Evolutionary conservation across 2,888 invertebrate species (phyloP).

Genomic region (Trichopria drosophilae): DNA sequence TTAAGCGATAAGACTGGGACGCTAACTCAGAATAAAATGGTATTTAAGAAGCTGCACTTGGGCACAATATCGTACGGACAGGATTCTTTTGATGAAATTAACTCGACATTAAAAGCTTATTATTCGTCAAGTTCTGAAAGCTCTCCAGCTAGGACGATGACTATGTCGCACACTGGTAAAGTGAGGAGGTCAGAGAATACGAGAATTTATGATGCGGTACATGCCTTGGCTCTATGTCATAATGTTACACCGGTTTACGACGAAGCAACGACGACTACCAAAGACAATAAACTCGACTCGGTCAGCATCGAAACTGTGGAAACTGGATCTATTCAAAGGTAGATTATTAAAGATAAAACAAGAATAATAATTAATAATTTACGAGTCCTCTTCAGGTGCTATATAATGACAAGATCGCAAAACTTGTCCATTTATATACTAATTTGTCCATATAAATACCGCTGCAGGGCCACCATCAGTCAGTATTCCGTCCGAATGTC

Average conservation of each 20-base stretch:
- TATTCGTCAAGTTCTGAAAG: conserved; percentile 42
- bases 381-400: no score
- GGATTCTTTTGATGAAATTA: conserved; percentile 82
- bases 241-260: conserved; percentile 98
- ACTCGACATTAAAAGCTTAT: conserved; percentile 45
- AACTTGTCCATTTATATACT: no score
- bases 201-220: conserved; percentile 85
- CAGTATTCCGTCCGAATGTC: no score
- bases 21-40: conserved; percentile 98
- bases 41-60: conserved; percentile 91
- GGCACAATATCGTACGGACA: conserved; percentile 90
- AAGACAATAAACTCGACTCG: conserved; percentile 45
- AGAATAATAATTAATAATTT: no score
- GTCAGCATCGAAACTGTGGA: conserved; percentile 52
- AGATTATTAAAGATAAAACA: no score
- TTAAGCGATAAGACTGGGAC: conserved; percentile 98
- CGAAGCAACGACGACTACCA: conserved; percentile 35
- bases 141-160: conserved; percentile 41
- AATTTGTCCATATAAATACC: no score
- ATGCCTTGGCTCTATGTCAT: conserved; percentile 95
- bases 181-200: conserved; percentile 72
- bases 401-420: no score
- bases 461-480: no score
- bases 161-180: conserved; percentile 49
- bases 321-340: conserved; percentile 56